Evolutionary conservation across 2,797 vertebrate genomes (phyloP).

Genomic region (Epinephelus malabaricus): DNA sequence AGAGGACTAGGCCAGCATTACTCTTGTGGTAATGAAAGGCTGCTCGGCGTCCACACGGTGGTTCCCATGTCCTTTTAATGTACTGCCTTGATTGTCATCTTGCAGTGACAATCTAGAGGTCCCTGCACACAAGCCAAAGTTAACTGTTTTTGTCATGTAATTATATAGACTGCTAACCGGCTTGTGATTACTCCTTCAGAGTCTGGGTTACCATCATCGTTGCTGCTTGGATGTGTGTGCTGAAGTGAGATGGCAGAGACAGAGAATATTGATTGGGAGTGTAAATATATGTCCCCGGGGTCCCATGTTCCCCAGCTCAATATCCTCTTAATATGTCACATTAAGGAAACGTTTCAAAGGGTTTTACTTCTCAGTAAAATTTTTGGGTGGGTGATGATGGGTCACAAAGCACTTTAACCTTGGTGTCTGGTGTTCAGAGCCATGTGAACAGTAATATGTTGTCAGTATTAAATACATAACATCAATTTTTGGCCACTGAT

Average conservation of each 20-base stretch:
- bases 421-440: too few relatives aligned
- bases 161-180: constrained; percentile 7
- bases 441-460: too few relatives aligned
- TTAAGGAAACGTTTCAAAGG: too few relatives aligned
- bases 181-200: not conserved
- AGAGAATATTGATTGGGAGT: not conserved
- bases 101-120: constrained; percentile 31
- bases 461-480: too few relatives aligned
- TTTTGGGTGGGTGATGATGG: too few relatives aligned
- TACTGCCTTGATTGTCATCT: not conserved
- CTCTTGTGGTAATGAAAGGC: constrained; percentile 17
- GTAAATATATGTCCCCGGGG: too few relatives aligned
- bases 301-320: too few relatives aligned
- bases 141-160: not conserved
- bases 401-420: too few relatives aligned
- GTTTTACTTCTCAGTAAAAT: too few relatives aligned
- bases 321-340: too few relatives aligned
- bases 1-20: not conserved
- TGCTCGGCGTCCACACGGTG: not conserved
- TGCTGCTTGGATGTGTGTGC: not conserved
- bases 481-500: too few relatives aligned
- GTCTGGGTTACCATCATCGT: not conserved
- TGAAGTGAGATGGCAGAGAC: not conserved
- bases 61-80: too few relatives aligned
- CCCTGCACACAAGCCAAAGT: not conserved